Conservation (phyloP, 2,797 vertebrate species). For the Myotis daubentonii region DNA sequence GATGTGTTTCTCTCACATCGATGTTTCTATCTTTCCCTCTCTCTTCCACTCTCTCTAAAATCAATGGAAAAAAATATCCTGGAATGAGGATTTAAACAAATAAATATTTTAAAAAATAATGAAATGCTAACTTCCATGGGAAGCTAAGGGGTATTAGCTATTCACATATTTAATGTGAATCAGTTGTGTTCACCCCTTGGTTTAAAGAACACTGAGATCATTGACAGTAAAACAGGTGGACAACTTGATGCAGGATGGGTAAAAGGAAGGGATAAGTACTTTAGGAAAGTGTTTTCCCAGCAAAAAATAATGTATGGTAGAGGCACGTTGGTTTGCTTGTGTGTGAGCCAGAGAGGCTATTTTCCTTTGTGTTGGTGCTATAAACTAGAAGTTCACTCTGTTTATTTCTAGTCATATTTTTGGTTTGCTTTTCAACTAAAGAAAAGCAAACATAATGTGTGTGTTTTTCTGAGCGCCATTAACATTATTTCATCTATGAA, state of each 20-base stretch:
- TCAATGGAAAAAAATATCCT: too few relatives aligned
- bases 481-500: conserved; percentile 20
- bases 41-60: too few relatives aligned
- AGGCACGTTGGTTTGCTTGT: background rate
- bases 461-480: background rate
- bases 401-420: background rate
- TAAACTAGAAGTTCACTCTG: background rate
- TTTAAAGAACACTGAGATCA: background rate
- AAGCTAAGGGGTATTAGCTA: background rate
- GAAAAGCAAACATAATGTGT: background rate
- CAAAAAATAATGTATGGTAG: background rate
- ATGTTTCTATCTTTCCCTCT: too few relatives aligned
- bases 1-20: too few relatives aligned
- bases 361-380: background rate
- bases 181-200: background rate
- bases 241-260: background rate
- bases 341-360: background rate
- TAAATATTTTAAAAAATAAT: too few relatives aligned
- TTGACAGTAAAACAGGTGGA: background rate
- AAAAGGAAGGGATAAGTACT: background rate
- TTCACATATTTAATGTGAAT: background rate
- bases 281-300: background rate
- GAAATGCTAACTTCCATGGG: background rate
- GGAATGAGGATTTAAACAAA: too few relatives aligned
- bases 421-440: conserved; percentile 33